Conservation (phyloP, 2,888 invertebrate species). For the Eudasyphora cyanicolor region DNA sequence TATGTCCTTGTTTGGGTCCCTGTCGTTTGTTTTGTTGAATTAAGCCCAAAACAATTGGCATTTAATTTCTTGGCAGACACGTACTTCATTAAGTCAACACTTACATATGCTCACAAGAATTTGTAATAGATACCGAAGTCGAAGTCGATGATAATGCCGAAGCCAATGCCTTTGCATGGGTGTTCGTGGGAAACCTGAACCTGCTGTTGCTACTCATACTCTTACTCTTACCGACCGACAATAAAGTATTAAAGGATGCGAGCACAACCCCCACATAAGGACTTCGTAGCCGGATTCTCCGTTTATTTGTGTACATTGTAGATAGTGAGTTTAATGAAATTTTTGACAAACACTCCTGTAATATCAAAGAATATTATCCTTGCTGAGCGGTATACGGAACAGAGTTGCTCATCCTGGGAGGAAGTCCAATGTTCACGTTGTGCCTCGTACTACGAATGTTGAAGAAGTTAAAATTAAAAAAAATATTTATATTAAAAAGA, state of each 20-base stretch:
- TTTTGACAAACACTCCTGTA: conserved; percentile 3
- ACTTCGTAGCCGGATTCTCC: too few relatives aligned
- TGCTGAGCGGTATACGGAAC: too few relatives aligned
- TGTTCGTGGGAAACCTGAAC: too few relatives aligned
- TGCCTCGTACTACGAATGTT: too few relatives aligned
- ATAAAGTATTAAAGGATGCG: conserved; percentile 14
- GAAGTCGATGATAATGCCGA: too few relatives aligned
- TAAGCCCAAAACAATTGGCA: conserved; percentile 69
- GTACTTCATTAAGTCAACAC: conserved; percentile 77
- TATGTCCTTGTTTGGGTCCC: background rate
- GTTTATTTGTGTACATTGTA: background rate
- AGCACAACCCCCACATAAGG: too few relatives aligned
- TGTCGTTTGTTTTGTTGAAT: background rate
- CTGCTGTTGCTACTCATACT: too few relatives aligned
- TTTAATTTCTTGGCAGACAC: conserved; percentile 76
- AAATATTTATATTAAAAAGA: conserved; percentile 32
- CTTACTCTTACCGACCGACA: too few relatives aligned
- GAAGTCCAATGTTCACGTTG: too few relatives aligned
- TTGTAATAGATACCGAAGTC: conserved; percentile 66
- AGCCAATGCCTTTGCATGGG: too few relatives aligned
- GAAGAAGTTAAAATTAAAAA: conserved; percentile 27
- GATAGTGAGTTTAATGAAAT: conserved; percentile 47
- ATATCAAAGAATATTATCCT: too few relatives aligned
- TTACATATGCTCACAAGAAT: conserved; percentile 71
- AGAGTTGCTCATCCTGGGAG: too few relatives aligned